Conservation (phyloP, 2,113 vertebrate species). For the Triplophysa siluroides region DNA sequence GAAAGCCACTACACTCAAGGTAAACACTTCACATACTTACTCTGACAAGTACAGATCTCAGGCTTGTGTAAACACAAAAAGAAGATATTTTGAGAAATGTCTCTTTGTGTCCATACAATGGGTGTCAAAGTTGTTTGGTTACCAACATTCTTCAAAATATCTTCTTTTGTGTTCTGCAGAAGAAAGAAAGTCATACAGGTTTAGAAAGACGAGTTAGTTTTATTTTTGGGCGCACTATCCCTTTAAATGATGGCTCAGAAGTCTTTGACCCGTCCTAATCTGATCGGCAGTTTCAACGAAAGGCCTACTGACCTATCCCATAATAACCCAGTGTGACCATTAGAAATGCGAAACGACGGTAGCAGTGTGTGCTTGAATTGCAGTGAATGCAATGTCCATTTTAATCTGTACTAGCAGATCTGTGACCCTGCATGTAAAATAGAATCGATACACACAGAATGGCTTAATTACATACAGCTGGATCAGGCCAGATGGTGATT, state of each 20-base stretch:
- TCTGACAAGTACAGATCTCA: too few relatives aligned
- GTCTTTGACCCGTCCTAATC: background rate
- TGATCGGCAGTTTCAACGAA: background rate
- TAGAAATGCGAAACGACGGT: conserved; percentile 31
- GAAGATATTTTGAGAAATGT: too few relatives aligned
- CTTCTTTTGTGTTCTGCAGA: too few relatives aligned
- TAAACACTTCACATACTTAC: conserved; percentile 39
- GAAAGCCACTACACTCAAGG: conserved; percentile 65
- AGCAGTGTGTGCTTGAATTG: background rate
- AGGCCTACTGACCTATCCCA: background rate
- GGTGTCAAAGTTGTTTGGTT: too few relatives aligned
- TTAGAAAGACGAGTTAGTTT: too few relatives aligned
- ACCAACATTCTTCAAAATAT: too few relatives aligned
- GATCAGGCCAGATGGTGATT: background rate
- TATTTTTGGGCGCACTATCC: too few relatives aligned
- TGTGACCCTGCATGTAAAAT: background rate
- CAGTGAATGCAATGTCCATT: background rate
- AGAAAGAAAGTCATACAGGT: too few relatives aligned
- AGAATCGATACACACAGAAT: conserved; percentile 6
- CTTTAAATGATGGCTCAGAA: background rate
- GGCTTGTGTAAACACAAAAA: too few relatives aligned
- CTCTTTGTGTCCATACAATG: too few relatives aligned
- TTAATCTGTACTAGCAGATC: conserved; percentile 30
- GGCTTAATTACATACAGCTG: conserved; percentile 6
- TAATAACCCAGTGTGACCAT: conserved; percentile 17